phyloP scores from a whole-genome alignment of 2,797 vertebrate species.

The Gallinago stenura region DNA sequence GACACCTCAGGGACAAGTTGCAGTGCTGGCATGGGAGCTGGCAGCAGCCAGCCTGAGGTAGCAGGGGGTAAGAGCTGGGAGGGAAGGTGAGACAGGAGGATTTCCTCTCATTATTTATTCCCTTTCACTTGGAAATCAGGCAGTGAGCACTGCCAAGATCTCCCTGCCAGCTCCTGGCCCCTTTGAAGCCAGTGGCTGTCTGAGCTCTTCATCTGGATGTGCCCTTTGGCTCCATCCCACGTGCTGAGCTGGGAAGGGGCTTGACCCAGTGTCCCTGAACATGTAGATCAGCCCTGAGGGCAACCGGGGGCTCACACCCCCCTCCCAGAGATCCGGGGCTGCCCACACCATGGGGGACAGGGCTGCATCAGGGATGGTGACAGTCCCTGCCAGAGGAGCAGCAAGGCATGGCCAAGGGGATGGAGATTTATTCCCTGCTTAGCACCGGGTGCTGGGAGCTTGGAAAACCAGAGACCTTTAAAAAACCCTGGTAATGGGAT shows the following conservation, averaged over 20 bases:
- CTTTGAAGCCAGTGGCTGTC: neutral
- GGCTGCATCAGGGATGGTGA: neutral
- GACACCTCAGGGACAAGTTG: neutral
- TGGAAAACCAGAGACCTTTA: neutral
- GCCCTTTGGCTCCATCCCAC: neutral
- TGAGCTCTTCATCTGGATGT: conserved; percentile 3
- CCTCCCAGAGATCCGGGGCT: neutral
- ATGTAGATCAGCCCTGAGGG: neutral
- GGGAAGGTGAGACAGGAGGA: conserved; percentile 49
- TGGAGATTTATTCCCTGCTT: neutral
- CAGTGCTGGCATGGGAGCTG: neutral
- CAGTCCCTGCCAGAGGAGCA: neutral
- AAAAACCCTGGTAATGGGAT: neutral
- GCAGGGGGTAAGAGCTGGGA: neutral
- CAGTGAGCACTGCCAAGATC: conserved; percentile 12
- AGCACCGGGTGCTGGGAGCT: neutral
- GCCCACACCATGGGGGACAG: accelerated
- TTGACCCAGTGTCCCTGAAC: neutral
- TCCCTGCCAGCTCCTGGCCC: conserved; percentile 1
- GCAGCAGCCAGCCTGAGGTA: neutral
- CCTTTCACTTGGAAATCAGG: conserved; percentile 52
- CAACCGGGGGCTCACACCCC: neutral
- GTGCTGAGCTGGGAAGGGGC: neutral
- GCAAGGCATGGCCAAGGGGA: neutral
- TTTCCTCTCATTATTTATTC: conserved; percentile 68